These are phyloP conservation scores for Sycophila sp. DNA, from an alignment of 1,140 invertebrate species.

Conservation along the genomic window DNA sequence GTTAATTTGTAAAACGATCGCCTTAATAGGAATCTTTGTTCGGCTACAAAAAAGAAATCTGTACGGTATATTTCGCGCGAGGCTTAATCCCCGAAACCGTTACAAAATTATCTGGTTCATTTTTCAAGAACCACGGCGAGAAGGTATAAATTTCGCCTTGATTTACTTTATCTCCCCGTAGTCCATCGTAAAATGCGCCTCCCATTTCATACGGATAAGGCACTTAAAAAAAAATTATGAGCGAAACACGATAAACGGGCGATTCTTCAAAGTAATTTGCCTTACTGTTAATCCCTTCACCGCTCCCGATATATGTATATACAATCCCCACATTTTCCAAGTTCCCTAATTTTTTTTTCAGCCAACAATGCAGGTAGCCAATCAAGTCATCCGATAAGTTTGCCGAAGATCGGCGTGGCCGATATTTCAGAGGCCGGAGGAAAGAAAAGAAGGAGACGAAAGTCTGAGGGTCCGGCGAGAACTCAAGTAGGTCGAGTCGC, in stretches of 20 bases:
- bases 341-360: not conserved
- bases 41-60: no score
- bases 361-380: not conserved
- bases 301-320: no score
- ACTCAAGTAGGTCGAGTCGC: conserved; percentile 29
- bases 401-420: not conserved
- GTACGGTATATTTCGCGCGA: no score
- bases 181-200: no score
- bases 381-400: conserved; percentile 1
- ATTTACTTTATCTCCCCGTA: no score
- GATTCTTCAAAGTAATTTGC: no score
- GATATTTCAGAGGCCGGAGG: not conserved
- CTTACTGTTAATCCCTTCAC: no score
- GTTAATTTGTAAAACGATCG: no score
- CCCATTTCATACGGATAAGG: no score
- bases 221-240: no score
- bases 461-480: not conserved
- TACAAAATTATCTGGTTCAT: not conserved
- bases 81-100: not conserved
- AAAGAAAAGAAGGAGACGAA: conserved; percentile 10
- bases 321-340: not conserved
- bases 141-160: not conserved
- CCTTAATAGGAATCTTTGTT: no score
- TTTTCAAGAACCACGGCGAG: not conserved
- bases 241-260: no score